Percentiles rank a stretch among this genome's conserved stretches.
Evolutionary conservation across 1,140 invertebrate species (phyloP).

Genomic region (Megalopta genalis): DNA sequence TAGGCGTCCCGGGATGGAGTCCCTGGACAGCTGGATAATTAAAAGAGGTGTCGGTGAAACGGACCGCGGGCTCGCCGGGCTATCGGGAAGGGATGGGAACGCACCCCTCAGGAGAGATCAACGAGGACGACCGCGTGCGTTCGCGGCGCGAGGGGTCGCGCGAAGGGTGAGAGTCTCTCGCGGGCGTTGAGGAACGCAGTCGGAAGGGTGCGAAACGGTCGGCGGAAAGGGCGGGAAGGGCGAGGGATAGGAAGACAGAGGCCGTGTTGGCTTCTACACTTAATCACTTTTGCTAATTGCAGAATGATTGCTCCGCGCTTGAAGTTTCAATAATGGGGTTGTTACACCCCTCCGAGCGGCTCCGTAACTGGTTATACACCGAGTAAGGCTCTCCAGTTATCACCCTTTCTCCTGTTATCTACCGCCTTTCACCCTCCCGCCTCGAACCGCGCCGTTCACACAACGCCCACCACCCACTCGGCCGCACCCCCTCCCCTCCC

Average conservation of each 20-base stretch:
- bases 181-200: neutral
- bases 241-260: neutral
- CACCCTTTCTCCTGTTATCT: slow-evolving; percentile 50
- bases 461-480: neutral
- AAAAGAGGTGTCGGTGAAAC: slow-evolving; percentile 61
- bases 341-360: slow-evolving; percentile 58
- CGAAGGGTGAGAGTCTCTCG: neutral
- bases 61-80: too few relatives aligned
- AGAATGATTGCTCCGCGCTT: slow-evolving; percentile 73
- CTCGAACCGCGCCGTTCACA: neutral
- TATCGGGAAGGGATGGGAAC: too few relatives aligned
- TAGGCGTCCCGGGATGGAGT: slow-evolving; percentile 22
- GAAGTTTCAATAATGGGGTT: slow-evolving; percentile 75
- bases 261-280: slow-evolving; percentile 63
- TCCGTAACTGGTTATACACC: slow-evolving; percentile 56
- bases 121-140: neutral
- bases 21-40: slow-evolving; percentile 65
- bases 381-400: slow-evolving; percentile 41
- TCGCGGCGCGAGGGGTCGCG: neutral
- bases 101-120: too few relatives aligned
- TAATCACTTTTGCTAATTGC: slow-evolving; percentile 76
- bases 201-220: neutral
- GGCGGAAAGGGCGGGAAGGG: neutral
- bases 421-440: slow-evolving; percentile 35
- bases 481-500: neutral